These are phyloP conservation scores for Ageneiosus marmoratus DNA, from an alignment of 2,113 vertebrate genomes.

Conservation along the genomic window DNA sequence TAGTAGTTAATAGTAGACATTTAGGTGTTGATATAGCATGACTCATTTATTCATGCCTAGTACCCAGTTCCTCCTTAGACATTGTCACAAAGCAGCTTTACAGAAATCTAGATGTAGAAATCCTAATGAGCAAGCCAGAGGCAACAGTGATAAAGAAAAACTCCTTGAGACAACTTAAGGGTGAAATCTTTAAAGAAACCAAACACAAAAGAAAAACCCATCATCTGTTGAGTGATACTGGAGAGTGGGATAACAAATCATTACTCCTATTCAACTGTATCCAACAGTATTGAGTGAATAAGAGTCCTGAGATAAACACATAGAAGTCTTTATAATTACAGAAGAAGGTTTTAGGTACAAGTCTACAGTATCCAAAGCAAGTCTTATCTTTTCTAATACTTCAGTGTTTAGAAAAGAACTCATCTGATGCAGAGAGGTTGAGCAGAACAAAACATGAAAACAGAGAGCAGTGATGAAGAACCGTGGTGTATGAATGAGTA, in stretches of 20 bases:
- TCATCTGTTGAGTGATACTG: neutral
- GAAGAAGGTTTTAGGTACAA: neutral
- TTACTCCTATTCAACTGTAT: neutral
- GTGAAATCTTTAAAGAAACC: neutral
- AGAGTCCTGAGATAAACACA: neutral
- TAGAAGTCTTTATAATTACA: neutral
- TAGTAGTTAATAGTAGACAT: neutral
- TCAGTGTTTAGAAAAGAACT: neutral
- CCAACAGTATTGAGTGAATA: neutral
- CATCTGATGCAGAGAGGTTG: neutral
- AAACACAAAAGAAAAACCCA: neutral
- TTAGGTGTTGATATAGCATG: neutral
- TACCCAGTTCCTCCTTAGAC: neutral
- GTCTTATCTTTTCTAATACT: neutral
- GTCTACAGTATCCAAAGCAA: neutral
- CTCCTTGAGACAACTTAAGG: neutral
- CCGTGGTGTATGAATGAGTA: neutral
- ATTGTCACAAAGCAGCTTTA: neutral
- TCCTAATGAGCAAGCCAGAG: constrained; percentile 7
- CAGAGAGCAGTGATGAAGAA: neutral
- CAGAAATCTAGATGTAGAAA: neutral
- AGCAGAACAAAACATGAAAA: neutral
- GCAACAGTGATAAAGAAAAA: neutral
- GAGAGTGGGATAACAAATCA: neutral
- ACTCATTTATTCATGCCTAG: neutral